Evolutionary conservation across 2,888 invertebrate genomes (phyloP).

Genomic region (Neoascia interrupta): DNA sequence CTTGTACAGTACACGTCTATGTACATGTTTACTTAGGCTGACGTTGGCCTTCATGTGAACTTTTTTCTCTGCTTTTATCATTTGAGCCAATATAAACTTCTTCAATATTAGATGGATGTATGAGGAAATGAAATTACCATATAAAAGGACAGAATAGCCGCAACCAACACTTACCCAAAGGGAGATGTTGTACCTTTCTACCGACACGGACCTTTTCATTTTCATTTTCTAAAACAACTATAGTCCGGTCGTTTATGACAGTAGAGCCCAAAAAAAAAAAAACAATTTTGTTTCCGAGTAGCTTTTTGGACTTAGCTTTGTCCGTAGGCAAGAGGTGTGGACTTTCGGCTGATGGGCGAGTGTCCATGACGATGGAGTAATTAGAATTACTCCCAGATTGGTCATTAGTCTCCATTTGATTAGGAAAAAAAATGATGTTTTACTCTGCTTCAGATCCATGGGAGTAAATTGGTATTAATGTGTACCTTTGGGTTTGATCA

Average conservation of each 20-base stretch:
- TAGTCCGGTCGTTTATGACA: constrained; percentile 23
- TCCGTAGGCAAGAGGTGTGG: neutral
- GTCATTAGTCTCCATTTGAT: constrained; percentile 50
- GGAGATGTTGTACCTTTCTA: constrained; percentile 9
- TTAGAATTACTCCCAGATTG: constrained; percentile 52
- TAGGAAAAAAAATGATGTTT: constrained; percentile 35
- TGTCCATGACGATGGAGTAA: constrained; percentile 23
- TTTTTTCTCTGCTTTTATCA: constrained; percentile 1
- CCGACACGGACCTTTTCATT: constrained; percentile 12
- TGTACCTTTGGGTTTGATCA: neutral
- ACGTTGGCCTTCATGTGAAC: neutral
- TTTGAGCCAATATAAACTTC: constrained; percentile 33
- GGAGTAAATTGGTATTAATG: constrained; percentile 34
- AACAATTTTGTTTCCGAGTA: too few relatives aligned
- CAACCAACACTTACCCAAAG: neutral
- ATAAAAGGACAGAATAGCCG: neutral
- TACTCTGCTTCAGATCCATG: constrained; percentile 8
- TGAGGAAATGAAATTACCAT: constrained; percentile 29
- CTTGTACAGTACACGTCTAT: constrained; percentile 3
- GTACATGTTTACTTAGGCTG: constrained; percentile 38
- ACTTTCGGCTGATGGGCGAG: too few relatives aligned
- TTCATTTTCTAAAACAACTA: constrained; percentile 8
- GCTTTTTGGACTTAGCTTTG: too few relatives aligned
- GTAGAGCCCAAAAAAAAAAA: constrained; percentile 5
- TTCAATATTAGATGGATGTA: constrained; percentile 30